Evolutionary conservation across 2,113 vertebrate genomes (phyloP), one percentile per base, ranked within the genome.

Genomic region (Syngnathus scovelli): DNA sequence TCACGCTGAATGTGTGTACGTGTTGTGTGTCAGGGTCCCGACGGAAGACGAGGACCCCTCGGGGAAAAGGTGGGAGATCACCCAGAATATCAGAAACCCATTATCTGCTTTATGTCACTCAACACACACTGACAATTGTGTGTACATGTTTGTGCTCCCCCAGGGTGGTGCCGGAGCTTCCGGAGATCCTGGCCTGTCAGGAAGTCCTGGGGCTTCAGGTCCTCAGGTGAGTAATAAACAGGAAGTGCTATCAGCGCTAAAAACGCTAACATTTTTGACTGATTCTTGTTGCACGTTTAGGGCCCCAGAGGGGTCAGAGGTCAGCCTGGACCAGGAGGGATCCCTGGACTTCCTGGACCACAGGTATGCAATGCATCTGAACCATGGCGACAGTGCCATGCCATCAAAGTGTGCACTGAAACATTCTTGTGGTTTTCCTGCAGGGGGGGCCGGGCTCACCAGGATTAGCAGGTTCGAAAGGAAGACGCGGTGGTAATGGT

Each of bases 401-500:
- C 18, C 5, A 33, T 37, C 7, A 60, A 18, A 43, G 38, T 43
- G 41, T 43, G 5, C 3, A 7, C 13, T 16, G 6, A 23, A 51
- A 21, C 5, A 8, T 44, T 16, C 2, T 67, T n/a, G 44, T 15
- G 21, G 18, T 63, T 78, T 33, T 56, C 6, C 68, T 91, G 84
- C 78, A 91, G 88, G 91, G 91, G 2, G 64, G 48, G 51, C 73
- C 81, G 8, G 90, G 90, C 56, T 0, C 1, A 1, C 1, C 54
- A 44, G 59, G 93, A 85, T 16, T 23, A 1, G 51, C 37, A 1
- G 93, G 93, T 41, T 68, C 66, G 13, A 33, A 2, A 41, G 94
- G 94, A 63, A 89, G 80, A 39, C 60, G 43, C 11, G 95, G 95
- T 9, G 21, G 39, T 3, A 88, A 62, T 46, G 95, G 94, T 83